These are phyloP conservation scores for Anoplius nigerrimus DNA, from an alignment of 2,888 invertebrate genomes.

Conservation along the genomic window DNA sequence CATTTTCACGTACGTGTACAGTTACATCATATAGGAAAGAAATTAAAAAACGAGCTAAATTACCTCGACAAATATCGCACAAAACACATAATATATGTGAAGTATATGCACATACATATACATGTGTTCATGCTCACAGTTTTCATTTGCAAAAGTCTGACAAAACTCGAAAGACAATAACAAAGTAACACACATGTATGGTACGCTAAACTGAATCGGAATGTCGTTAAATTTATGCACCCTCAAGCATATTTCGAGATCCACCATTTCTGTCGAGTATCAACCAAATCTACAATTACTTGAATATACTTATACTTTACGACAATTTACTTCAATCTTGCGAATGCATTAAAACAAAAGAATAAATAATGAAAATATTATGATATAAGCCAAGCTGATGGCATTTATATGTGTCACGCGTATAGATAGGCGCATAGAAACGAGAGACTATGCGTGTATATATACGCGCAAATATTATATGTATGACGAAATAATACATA, in stretches of 20 bases:
- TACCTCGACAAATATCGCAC: slow-evolving; percentile 37
- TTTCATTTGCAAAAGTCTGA: slow-evolving; percentile 31
- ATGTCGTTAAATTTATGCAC: slow-evolving; percentile 50
- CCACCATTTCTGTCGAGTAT: slow-evolving; percentile 70
- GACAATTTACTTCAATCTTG: slow-evolving; percentile 75
- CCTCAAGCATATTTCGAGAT: slow-evolving; percentile 71
- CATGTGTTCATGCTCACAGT: slow-evolving; percentile 52
- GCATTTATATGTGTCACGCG: slow-evolving; percentile 58
- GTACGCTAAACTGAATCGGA: slow-evolving; percentile 46
- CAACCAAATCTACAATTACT: slow-evolving; percentile 73
- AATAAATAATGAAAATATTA: slow-evolving; percentile 71
- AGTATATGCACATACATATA: slow-evolving; percentile 51
- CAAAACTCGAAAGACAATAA: slow-evolving; percentile 15
- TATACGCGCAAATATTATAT: slow-evolving; percentile 29
- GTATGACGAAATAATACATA: slow-evolving; percentile 47
- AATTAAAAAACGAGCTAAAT: slow-evolving; percentile 36
- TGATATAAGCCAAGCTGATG: slow-evolving; percentile 72
- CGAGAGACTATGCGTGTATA: slow-evolving; percentile 19
- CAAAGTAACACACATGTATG: slow-evolving; percentile 31
- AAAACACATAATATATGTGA: slow-evolving; percentile 45
- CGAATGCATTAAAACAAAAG: slow-evolving; percentile 73
- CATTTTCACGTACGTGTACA: slow-evolving; percentile 52
- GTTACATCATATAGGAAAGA: slow-evolving; percentile 41
- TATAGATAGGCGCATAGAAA: slow-evolving; percentile 24
- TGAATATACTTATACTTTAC: slow-evolving; percentile 74